These are phyloP conservation scores for Coluber constrictor DNA, from an alignment of 2,797 vertebrate genomes.

Conservation along the genomic window DNA sequence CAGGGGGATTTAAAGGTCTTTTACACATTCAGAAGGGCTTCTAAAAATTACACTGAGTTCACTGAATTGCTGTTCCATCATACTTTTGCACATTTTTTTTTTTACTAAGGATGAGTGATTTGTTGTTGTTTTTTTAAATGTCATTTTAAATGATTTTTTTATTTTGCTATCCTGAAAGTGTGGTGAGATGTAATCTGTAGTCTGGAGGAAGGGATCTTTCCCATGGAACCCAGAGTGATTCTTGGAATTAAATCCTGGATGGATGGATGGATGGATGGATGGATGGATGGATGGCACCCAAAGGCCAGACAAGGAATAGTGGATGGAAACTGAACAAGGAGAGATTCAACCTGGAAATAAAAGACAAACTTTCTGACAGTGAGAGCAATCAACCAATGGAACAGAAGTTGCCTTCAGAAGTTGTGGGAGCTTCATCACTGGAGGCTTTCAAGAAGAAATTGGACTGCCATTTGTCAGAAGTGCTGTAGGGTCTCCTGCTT, in stretches of 20 bases:
- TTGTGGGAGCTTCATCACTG: too few relatives aligned
- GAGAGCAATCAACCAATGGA: too few relatives aligned
- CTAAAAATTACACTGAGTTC: neutral
- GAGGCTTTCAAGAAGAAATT: too few relatives aligned
- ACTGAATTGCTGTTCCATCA: neutral
- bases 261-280: neutral
- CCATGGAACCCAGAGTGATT: neutral
- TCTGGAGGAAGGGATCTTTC: neutral
- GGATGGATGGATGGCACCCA: too few relatives aligned
- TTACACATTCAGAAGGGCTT: neutral
- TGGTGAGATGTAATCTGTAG: neutral
- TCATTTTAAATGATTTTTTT: neutral
- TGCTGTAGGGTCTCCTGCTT: too few relatives aligned
- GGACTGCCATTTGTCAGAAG: too few relatives aligned
- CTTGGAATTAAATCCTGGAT: neutral
- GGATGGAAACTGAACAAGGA: neutral
- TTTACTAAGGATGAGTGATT: neutral
- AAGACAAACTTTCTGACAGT: too few relatives aligned
- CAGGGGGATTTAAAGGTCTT: neutral
- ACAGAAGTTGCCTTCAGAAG: too few relatives aligned
- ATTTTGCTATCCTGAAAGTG: neutral
- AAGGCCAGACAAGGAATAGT: neutral
- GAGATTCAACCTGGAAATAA: too few relatives aligned
- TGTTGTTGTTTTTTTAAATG: neutral
- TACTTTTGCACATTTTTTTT: neutral